A percentile compares a stretch with the other conserved stretches of the same genome.
Evolutionary conservation across 1,140 invertebrate genomes (phyloP).

Genomic region (Myzus persicae): DNA sequence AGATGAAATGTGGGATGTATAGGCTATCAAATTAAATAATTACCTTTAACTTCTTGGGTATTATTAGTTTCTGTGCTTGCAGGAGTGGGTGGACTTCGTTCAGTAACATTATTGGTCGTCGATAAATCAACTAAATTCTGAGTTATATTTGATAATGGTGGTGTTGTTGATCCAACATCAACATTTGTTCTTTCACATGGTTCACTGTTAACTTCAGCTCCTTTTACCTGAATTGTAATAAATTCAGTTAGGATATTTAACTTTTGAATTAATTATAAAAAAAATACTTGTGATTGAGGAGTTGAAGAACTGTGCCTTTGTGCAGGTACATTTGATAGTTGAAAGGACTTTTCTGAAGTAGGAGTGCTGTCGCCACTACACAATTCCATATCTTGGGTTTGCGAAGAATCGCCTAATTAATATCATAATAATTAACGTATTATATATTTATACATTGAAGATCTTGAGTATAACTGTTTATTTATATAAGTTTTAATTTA

Average conservation of each 20-base stretch:
- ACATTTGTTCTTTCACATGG: conserved; percentile 54
- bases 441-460: too few species aligned
- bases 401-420: conserved; percentile 59
- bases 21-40: not conserved
- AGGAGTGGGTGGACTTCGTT: conserved; percentile 72
- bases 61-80: conserved; percentile 76
- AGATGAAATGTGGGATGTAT: not conserved
- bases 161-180: conserved; percentile 50
- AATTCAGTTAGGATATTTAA: not conserved
- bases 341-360: conserved; percentile 72
- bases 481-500: too few species aligned
- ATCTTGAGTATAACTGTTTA: too few species aligned
- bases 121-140: conserved; percentile 27
- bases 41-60: conserved; percentile 63
- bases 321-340: conserved; percentile 39
- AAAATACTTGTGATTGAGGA: conserved; percentile 45
- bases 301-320: conserved; percentile 48
- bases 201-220: conserved; percentile 32
- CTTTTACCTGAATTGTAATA: conserved; percentile 3
- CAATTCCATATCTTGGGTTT: conserved; percentile 82
- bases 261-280: not conserved
- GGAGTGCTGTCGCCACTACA: conserved; percentile 84
- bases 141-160: conserved; percentile 43
- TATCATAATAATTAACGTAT: not conserved
- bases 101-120: conserved; percentile 57